Conservation (phyloP, 2,797 vertebrate species). For the Pachyuromys duprasi region DNA sequence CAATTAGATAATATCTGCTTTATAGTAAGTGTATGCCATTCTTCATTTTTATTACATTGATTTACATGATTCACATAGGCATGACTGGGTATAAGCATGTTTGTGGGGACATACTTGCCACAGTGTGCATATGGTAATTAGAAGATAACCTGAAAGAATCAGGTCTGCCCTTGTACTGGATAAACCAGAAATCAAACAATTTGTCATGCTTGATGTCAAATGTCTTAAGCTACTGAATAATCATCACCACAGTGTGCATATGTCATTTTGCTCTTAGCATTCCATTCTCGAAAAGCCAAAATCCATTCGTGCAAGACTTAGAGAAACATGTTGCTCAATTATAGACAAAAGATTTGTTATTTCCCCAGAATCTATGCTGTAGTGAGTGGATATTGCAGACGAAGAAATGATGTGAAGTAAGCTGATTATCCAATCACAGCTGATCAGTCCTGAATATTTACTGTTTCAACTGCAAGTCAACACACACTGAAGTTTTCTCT, state of each 20-base stretch:
- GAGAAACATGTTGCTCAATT: not conserved
- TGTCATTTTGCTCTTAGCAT: not conserved
- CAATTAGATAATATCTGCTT: not conserved
- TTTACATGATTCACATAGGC: not conserved
- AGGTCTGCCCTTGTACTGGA: not conserved
- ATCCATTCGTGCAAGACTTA: not conserved
- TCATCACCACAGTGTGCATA: not conserved
- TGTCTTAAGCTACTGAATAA: not conserved
- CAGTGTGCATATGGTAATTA: not conserved
- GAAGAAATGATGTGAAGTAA: not conserved
- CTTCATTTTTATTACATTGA: no score
- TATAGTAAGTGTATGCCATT: not conserved
- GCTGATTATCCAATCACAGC: not conserved
- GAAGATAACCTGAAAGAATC: not conserved
- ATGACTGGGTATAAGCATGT: no score
- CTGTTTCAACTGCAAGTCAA: not conserved
- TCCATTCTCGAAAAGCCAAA: not conserved
- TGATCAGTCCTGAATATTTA: not conserved
- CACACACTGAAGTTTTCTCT: not conserved
- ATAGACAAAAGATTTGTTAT: not conserved
- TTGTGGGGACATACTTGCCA: not conserved
- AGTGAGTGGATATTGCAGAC: not conserved
- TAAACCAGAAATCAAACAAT: not conserved
- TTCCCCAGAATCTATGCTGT: not conserved
- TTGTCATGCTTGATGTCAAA: not conserved